Percentiles rank a stretch among this genome's conserved stretches.
These are phyloP conservation scores for Epirrhoe tristata DNA, from an alignment of 2,888 invertebrate species.

Conservation along the genomic window DNA sequence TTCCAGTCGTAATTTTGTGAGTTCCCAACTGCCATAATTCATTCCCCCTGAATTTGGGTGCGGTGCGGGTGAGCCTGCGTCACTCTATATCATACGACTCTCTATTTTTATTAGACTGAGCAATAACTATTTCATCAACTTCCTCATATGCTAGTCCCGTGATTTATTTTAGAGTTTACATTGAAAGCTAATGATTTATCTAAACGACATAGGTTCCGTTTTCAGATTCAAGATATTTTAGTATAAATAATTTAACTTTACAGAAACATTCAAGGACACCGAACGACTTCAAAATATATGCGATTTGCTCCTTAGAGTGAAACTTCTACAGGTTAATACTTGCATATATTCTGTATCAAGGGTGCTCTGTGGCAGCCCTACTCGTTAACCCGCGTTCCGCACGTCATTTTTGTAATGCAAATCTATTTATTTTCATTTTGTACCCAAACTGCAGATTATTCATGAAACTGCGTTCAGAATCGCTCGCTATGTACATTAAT, in stretches of 20 bases:
- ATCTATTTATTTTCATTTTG: constrained; percentile 36
- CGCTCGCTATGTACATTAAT: neutral
- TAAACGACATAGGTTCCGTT: too few relatives aligned
- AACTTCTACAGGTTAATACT: neutral
- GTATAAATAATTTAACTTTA: neutral
- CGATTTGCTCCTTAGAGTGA: constrained; percentile 1
- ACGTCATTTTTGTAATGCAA: constrained; percentile 42
- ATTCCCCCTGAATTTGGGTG: constrained; percentile 28
- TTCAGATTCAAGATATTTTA: too few relatives aligned
- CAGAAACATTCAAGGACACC: neutral
- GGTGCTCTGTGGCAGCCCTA: constrained; percentile 37
- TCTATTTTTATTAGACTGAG: constrained; percentile 1
- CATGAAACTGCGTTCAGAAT: neutral
- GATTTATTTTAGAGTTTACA: too few relatives aligned
- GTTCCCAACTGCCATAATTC: constrained; percentile 38
- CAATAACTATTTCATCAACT: neutral
- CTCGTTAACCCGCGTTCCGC: constrained; percentile 38
- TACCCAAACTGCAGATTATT: constrained; percentile 12
- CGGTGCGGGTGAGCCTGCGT: constrained; percentile 2
- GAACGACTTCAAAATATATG: neutral
- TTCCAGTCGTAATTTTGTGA: constrained; percentile 35
- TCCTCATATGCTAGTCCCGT: too few relatives aligned
- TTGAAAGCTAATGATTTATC: too few relatives aligned
- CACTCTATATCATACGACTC: constrained; percentile 2
- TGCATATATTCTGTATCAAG: constrained; percentile 10